Evolutionary conservation across 2,113 vertebrate genomes (phyloP), one percentile per base, ranked within the genome.

Genomic region (Calidris pugnax): DNA sequence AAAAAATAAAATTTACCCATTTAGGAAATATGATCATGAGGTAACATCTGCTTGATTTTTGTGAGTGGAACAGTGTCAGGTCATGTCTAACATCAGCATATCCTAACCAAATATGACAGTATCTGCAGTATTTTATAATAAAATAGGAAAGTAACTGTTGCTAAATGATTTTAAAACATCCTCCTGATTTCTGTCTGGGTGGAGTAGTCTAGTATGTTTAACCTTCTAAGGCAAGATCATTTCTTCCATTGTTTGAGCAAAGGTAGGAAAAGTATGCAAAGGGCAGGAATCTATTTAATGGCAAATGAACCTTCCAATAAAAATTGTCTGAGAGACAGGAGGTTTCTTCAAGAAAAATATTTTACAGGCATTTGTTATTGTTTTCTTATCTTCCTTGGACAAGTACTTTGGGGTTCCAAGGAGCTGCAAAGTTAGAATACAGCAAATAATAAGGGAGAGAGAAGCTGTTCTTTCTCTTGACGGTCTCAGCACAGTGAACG

Each of bases 401-500:
- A 93, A 33, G 56, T 80, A 84, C 77, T 96, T 88, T 33, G 41
- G 77, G 59, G 95, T 97, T 97, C 93, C 37, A 47, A 92, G 85
- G 77, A 94, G 43, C 89, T 93, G 92, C 90, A 95, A 94, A 85
- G 87, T 95, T 94, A 97, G 95, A 97, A 92, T 53, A 93, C 63
- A 95, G 89, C 87, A 95, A 96, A 98, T 95, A 95, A 97, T 91
- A 96, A 97, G 79, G 73, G 93, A 94, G 93, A 68, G 86, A 96
- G 45, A 94, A 86, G 67, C 94, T 83, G 79, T 59, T 67, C 71
- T 97, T 95, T 97, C 94, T 94, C 50, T 97, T 7, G 3, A 97
- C 80, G 94, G 83, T 83, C 95, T 93, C 89, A 98, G 91, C 85
- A 95, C 32, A 95, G 95, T 55, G 89, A 96, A 96, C 2, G 11